Evolutionary conservation across 2,113 vertebrate genomes (phyloP), one percentile per base, ranked within the genome.

Genomic region (Otolemur garnettii): DNA sequence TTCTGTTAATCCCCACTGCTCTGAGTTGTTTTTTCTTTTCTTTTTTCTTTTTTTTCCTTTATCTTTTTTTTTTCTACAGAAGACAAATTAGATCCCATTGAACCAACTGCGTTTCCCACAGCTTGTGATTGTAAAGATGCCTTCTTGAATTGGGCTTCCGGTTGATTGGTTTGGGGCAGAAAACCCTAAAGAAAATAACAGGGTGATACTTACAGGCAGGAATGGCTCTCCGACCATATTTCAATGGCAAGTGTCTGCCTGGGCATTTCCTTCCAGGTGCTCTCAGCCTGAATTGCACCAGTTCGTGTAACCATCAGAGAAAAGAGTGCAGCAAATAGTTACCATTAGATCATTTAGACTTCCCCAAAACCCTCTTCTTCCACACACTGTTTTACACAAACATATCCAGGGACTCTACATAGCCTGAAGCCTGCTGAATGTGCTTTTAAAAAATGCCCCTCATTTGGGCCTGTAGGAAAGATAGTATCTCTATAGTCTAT

Each of bases 1-100:
- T 97, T 97, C 94, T 98, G 79, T 87, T 97, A 98, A 98, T 97
- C 85, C 86, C 78, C 94, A 91, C 60, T 85, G 91, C 78, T 96
- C 97, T 92, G 91, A 95, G 71, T 94, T 89, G 78, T 74, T 42
- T 15, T 55, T 66, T 35, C 77, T 69, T 38, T 59, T n/a, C 19
- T 18, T 87, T 53, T 89, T 87, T 79, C 22, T 57, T 87, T 77
- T 77, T 82, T 57, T 85, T 18, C 17, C 35, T 86, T 89, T 90
- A 50, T 79, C 55, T 89, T 82, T 93, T 81, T 80, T 50, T 50
- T 59, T 33, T 19, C 18, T 91, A 62, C 33, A 35, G 59, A 45
- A 96, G 90, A 96, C 92, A 96, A 96, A 96, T 97, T 88, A 94
- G 93, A 96, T 97, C 64, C 87, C 95, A 91, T 35, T 92, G 78